These are phyloP conservation scores for Clarias laeviceps DNA, from an alignment of 2,797 vertebrate species.

Conservation along the genomic window DNA sequence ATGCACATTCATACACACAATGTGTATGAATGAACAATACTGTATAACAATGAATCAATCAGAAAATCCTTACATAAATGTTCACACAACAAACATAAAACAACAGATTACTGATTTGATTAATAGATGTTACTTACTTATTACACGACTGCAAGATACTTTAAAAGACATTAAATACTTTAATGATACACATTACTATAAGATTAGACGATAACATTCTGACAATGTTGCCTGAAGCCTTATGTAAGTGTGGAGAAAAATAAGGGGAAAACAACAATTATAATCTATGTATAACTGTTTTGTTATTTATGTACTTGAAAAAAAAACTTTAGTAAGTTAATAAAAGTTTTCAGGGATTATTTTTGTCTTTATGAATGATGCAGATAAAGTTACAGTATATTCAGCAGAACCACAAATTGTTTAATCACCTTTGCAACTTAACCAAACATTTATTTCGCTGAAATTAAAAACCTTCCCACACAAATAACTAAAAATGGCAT, in stretches of 20 bases:
- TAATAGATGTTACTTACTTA: neutral
- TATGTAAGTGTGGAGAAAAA: neutral
- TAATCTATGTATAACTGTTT: neutral
- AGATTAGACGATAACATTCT: neutral
- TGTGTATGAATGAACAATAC: neutral
- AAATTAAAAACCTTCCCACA: constrained; percentile 5
- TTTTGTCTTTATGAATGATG: neutral
- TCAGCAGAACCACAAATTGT: neutral
- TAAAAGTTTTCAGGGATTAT: neutral
- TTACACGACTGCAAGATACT: neutral
- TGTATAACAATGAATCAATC: neutral
- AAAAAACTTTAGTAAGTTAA: neutral
- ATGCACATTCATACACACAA: too few species aligned
- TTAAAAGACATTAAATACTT: neutral
- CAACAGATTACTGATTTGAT: neutral
- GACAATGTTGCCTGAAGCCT: neutral
- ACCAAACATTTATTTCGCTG: neutral
- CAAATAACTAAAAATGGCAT: neutral
- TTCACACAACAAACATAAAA: neutral
- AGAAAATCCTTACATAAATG: neutral
- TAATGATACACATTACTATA: neutral
- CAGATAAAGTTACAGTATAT: neutral
- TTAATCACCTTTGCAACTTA: neutral
- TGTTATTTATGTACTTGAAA: neutral
- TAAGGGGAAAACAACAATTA: neutral